Base-by-base conservation (phyloP, 2,797 vertebrate species). In the Erethizon dorsatum region DNA sequence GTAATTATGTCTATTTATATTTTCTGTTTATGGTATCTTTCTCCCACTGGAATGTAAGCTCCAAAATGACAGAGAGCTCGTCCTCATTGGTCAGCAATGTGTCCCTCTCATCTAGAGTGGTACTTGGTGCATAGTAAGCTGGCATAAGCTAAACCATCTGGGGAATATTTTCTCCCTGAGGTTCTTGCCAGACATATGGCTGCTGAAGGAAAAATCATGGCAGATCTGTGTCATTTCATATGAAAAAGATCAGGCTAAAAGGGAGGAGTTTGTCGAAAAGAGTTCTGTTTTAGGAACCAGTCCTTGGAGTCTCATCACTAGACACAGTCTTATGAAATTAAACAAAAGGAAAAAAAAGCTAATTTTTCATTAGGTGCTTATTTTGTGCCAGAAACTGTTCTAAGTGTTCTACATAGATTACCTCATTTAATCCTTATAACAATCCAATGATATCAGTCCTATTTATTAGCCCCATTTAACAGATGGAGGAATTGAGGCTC, bases 181-280 rank as follows among this genome's bases (percentile, higher is more conserved):
- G 28, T 95, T 96, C 88, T 90, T 97, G 97, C 96, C 97, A 97
- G 88, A 97, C 92, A 96, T 97, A 96, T 97, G 97, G 85, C 96
- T 97, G 65, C 87, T 83, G 91, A 94, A 73, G 79, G 93, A 83
- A 95, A 96, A 96, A 90, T 93, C 91, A 96, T 93, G 94, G 95
- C 91, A 96, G 93, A 96, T 90, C 90, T 96, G 91, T 98, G 97
- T 95, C 97, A 95, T 98, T 95, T 77, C 95, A 96, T 95, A 94
- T 63, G 67, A 82, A 86, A 95, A 85, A 92, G 65, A 96, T n/a
- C 56, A 83, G 57, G 77, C 91, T 88, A 84, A 94, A 91, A 93
- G 83, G 91, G 94, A 97, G 84, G 94, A 96, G 91, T 97, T 94
- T 96, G 93, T 96, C 96, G 91, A 97, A 96, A 97, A 94, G 95